phyloP scores from a whole-genome alignment of 2,113 vertebrate genomes.

The Barnardius zonarius region DNA sequence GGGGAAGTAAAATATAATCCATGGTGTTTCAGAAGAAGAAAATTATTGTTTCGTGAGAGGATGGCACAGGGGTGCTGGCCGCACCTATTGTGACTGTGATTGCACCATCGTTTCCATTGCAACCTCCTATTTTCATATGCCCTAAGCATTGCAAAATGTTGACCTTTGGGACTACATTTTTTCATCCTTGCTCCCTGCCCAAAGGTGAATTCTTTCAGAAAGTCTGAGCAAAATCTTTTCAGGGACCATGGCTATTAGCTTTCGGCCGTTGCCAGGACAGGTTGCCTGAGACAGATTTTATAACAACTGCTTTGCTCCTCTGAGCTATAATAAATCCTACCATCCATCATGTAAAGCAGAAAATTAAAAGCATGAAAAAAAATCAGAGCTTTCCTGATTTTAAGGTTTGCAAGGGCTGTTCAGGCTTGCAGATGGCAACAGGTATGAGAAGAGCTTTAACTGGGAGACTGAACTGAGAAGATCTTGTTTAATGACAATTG shows the following conservation, averaged over 20 bases:
- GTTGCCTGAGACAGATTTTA: conserved; percentile 15
- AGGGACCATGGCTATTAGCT: conserved; percentile 37
- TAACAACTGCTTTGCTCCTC: conserved; percentile 21
- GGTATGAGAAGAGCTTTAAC: background rate
- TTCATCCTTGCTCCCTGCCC: conserved; percentile 33
- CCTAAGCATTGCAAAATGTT: conserved; percentile 46
- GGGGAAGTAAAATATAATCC: background rate
- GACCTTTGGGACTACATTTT: conserved; percentile 62
- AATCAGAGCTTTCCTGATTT: background rate
- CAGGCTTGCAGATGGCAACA: conserved; percentile 4
- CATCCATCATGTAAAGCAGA: conserved; percentile 34
- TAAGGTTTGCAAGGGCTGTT: background rate
- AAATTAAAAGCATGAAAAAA: conserved; percentile 9
- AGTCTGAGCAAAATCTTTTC: conserved; percentile 39
- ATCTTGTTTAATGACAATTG: background rate
- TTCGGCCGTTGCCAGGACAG: background rate
- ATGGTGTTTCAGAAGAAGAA: background rate
- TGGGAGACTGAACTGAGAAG: background rate
- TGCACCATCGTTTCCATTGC: conserved; percentile 38
- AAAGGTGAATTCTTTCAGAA: conserved; percentile 62
- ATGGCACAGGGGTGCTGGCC: background rate
- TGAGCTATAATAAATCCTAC: conserved; percentile 36
- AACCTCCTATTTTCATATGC: conserved; percentile 19
- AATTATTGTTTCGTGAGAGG: background rate
- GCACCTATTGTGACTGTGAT: background rate